These are phyloP conservation scores for Drosophila mimetica DNA, from an alignment of 2,888 invertebrate species.

Conservation along the genomic window DNA sequence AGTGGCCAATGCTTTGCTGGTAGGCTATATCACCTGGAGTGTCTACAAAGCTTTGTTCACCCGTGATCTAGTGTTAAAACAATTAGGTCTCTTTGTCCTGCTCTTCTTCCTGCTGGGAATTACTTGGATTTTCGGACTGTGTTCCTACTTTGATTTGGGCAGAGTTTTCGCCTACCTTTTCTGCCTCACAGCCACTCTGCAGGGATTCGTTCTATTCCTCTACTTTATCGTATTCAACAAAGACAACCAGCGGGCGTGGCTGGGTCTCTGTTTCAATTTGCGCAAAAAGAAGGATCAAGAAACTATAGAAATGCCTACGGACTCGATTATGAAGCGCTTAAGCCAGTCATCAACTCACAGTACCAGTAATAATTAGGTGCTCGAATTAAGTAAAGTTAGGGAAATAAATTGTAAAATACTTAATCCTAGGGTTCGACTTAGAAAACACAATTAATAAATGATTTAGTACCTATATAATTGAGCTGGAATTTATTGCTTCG, in stretches of 20 bases:
- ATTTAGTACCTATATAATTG: neutral
- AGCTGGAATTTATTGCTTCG: too few relatives aligned
- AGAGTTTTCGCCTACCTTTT: constrained; percentile 87
- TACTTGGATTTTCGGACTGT: constrained; percentile 87
- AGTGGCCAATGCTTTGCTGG: constrained; percentile 85
- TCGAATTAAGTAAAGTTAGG: neutral
- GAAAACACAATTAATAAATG: neutral
- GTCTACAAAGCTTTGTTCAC: constrained; percentile 82
- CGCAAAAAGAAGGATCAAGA: constrained; percentile 2
- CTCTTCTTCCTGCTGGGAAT: constrained; percentile 87
- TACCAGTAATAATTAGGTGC: constrained; percentile 20
- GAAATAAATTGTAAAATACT: neutral
- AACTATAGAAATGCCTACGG: constrained; percentile 12
- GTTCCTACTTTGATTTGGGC: constrained; percentile 85
- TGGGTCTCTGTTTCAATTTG: constrained; percentile 20
- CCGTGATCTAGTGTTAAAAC: constrained; percentile 83
- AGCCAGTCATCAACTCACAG: constrained; percentile 8
- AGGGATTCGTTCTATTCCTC: constrained; percentile 87
- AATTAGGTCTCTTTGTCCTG: constrained; percentile 86
- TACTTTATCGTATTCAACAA: constrained; percentile 87
- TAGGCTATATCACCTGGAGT: constrained; percentile 85
- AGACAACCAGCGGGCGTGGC: constrained; percentile 80
- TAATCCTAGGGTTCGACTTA: neutral
- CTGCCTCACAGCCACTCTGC: constrained; percentile 87
- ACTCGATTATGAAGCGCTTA: neutral